phyloP scores from a whole-genome alignment of 2,888 invertebrate species.

The Catonia carolina region DNA sequence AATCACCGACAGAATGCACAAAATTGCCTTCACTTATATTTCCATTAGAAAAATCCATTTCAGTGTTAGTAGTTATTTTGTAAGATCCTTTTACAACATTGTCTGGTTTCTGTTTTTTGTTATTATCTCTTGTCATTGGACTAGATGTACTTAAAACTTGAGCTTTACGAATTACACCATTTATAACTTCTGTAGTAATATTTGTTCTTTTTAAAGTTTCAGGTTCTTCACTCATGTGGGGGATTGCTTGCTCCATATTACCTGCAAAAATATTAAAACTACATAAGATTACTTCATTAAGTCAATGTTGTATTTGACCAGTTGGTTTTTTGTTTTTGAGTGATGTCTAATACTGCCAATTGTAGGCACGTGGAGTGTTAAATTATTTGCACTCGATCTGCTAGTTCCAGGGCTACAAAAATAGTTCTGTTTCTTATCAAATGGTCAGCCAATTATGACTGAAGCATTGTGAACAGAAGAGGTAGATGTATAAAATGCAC shows the following conservation, averaged over 20 bases:
- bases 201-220: background rate
- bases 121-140: background rate
- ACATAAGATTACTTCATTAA: background rate
- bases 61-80: background rate
- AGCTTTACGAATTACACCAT: background rate
- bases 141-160: background rate
- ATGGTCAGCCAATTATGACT: too few species aligned
- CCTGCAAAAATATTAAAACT: conserved; percentile 5
- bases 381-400: too few species aligned
- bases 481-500: too few species aligned
- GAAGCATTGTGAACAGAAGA: too few species aligned
- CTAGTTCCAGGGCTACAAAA: too few species aligned
- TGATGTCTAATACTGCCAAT: too few species aligned
- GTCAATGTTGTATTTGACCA: background rate
- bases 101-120: background rate
- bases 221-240: conserved; percentile 7
- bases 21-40: background rate
- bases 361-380: too few species aligned
- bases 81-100: background rate
- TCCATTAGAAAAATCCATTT: too few species aligned
- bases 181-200: conserved; percentile 4
- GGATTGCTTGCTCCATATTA: conserved; percentile 8
- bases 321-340: too few species aligned
- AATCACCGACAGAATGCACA: background rate
- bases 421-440: too few species aligned